Conservation (phyloP, 1,140 invertebrate species). For the Hyles vespertilio region DNA sequence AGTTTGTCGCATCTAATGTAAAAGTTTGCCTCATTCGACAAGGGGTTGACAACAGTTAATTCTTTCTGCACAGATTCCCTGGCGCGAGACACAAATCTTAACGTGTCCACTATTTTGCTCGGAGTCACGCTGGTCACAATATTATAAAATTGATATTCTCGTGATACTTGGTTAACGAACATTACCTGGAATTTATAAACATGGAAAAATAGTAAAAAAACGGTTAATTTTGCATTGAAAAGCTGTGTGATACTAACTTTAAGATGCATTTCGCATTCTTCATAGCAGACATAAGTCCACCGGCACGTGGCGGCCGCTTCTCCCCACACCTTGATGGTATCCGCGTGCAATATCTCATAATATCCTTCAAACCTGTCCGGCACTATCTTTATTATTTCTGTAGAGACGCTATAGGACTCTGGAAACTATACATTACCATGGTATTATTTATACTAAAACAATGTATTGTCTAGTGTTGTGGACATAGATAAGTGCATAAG, state of each 20-base stretch:
- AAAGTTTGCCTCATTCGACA: constrained; percentile 38
- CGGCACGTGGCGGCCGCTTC: constrained; percentile 51
- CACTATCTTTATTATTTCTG: constrained; percentile 44
- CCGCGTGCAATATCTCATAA: constrained; percentile 53
- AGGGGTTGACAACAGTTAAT: constrained; percentile 46
- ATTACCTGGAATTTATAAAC: constrained; percentile 38
- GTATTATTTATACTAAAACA: background rate
- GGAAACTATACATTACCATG: constrained; percentile 31
- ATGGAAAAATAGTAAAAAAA: too few species aligned
- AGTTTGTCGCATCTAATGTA: constrained; percentile 39
- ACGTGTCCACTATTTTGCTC: constrained; percentile 48
- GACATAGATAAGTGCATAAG: too few species aligned
- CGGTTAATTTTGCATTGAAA: too few species aligned
- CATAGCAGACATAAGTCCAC: constrained; percentile 54
- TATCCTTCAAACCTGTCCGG: constrained; percentile 58
- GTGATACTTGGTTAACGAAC: constrained; percentile 50
- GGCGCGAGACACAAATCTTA: constrained; percentile 46
- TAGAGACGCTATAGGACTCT: constrained; percentile 48
- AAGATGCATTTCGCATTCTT: constrained; percentile 48
- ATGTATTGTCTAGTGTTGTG: background rate
- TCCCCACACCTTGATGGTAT: constrained; percentile 58
- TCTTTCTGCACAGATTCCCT: constrained; percentile 51
- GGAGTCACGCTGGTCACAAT: constrained; percentile 39
- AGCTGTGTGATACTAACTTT: constrained; percentile 31
- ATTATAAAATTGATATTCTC: constrained; percentile 62